Base-by-base conservation (phyloP, 2,113 vertebrate genomes). In the Paedocypris sp. region DNA sequence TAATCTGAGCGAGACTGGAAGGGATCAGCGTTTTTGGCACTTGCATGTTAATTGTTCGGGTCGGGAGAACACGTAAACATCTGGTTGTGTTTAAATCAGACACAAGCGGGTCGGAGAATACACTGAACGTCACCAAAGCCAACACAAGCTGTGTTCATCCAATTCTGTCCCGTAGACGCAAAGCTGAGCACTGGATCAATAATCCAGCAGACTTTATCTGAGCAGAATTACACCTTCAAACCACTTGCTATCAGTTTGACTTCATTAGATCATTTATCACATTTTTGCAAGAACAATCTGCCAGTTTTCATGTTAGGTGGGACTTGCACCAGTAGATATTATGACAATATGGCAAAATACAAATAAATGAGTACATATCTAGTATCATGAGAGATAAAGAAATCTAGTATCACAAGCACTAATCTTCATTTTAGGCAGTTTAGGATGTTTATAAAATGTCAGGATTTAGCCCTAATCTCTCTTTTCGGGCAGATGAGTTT, bases 81-180 rank as follows among this genome's bases (percentile, higher is more conserved):
- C 68, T 73, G 72, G 60, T 35, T 64, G 49, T 43, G 61, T 43
- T 73, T 73, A 65, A 68, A 48, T 43, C 18, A 28, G 28, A 65
- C 41, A 68, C 29, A 11, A 47, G 45, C 39, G 25, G 42, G 49
- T 48, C 48, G 18, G 19, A 52, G 32, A 28, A 42, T 28, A 49
- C 20, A 7, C 31, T 50, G 42, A 36, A 41, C 64, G 62, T 26
- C 20, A 22, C 2, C 33, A 4, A 20, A 39, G 67, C 67, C 67
- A 64, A 69, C 22, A 33, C 59, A 42, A 66, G 38, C 56, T 39
- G 42, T 23, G 38, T 20, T 20, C 38, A 45, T 36, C 39, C 29
- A 63, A 13, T 20, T 33, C 16, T 8, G 28, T 63, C 28, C 51
- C 38, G 9, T 25, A 53, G 19, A 43, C 48, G 32, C 48, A 49